Percentiles rank a stretch among this genome's conserved stretches.
Conservation (phyloP, 2,113 vertebrate genomes). For the Xenopus laevis region DNA sequence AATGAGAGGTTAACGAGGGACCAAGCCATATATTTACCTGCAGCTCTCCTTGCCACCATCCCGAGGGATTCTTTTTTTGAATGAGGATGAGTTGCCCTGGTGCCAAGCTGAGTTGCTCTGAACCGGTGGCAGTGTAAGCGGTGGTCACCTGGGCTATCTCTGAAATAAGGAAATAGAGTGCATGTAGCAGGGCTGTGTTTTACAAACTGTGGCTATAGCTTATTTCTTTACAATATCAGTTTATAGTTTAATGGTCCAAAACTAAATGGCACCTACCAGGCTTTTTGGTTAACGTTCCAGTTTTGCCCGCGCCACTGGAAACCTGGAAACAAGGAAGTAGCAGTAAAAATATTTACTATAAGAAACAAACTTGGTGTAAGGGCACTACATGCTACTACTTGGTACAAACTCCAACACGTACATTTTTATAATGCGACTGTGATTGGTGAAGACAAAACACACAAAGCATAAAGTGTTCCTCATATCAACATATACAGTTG, state of each 20-base stretch:
- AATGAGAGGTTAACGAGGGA: no score
- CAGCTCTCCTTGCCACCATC: conserved; percentile 96
- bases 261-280: conserved; percentile 72
- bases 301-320: conserved; percentile 67
- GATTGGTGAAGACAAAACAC: no score
- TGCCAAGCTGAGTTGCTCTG: conserved; percentile 82
- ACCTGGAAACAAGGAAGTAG: conserved; percentile 61
- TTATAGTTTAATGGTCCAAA: no score
- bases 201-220: no score
- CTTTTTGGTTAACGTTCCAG: conserved; percentile 77
- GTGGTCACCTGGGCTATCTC: conserved; percentile 89
- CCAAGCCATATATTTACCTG: conserved; percentile 72
- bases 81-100: conserved; percentile 92
- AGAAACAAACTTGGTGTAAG: no score
- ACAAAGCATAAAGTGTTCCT: no score
- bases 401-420: no score
- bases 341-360: not conserved
- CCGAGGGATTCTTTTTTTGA: conserved; percentile 85
- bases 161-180: conserved; percentile 50
- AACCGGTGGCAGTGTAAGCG: conserved; percentile 62
- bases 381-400: no score
- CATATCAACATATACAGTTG: no score
- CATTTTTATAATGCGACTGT: no score
- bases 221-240: no score
- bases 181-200: no score